Percentiles rank a stretch among this genome's conserved stretches.
These are phyloP conservation scores for Drosophila anomalata DNA, from an alignment of 2,888 invertebrate species.

Conservation along the genomic window DNA sequence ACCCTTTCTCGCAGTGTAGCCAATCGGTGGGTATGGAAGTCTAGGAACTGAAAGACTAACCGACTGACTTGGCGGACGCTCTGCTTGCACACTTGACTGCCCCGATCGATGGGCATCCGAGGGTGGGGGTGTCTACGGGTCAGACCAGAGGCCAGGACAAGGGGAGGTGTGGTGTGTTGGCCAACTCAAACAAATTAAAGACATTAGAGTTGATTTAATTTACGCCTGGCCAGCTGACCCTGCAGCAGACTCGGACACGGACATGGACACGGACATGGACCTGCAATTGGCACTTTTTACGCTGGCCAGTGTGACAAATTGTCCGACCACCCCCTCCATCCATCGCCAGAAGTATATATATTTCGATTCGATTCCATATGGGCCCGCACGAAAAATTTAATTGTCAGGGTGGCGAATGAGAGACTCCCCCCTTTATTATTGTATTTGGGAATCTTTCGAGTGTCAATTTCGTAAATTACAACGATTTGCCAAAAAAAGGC, in stretches of 20 bases:
- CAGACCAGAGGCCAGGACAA: not conserved
- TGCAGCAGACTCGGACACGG: slow-evolving; percentile 21
- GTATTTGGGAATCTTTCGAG: slow-evolving; percentile 63
- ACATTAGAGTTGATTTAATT: slow-evolving; percentile 78
- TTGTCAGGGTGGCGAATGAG: slow-evolving; percentile 62
- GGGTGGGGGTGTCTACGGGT: slow-evolving; percentile 1
- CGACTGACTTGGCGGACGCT: slow-evolving; percentile 44
- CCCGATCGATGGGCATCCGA: slow-evolving; percentile 14
- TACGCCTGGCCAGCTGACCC: slow-evolving; percentile 70
- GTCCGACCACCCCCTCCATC: slow-evolving; percentile 43
- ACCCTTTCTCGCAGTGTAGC: not conserved
- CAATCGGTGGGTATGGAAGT: not conserved
- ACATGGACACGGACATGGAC: not conserved
- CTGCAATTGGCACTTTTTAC: slow-evolving; percentile 78
- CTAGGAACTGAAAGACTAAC: slow-evolving; percentile 26
- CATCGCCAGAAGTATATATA: not conserved
- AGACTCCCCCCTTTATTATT: slow-evolving; percentile 4
- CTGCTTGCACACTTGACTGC: slow-evolving; percentile 52
- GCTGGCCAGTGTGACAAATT: slow-evolving; percentile 73
- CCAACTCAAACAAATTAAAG: slow-evolving; percentile 76
- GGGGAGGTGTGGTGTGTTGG: slow-evolving; percentile 2
- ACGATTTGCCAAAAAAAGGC: slow-evolving; percentile 63
- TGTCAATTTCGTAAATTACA: slow-evolving; percentile 79
- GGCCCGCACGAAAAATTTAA: slow-evolving; percentile 54
- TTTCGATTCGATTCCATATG: slow-evolving; percentile 56